Evolutionary conservation across 2,797 vertebrate genomes (phyloP).

Genomic region (Mormyrus proboscirostris): DNA sequence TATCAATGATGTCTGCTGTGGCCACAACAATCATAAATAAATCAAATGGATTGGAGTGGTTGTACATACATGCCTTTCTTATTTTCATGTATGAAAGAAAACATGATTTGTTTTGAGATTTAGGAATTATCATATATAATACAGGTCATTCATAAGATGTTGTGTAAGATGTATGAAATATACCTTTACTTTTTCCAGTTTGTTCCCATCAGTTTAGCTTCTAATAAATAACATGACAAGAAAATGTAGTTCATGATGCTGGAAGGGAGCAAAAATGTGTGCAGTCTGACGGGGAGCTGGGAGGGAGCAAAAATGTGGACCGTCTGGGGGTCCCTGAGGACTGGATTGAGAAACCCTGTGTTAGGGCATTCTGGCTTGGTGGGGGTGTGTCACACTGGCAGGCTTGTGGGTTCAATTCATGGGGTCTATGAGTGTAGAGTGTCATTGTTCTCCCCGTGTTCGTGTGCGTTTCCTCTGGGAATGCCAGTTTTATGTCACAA

Average conservation of each 20-base stretch:
- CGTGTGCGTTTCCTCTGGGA: not conserved
- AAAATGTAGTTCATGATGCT: constrained; percentile 26
- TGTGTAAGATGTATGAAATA: not conserved
- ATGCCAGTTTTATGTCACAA: not conserved
- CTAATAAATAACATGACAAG: constrained; percentile 19
- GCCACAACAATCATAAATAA: constrained; percentile 27
- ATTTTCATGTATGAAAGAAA: not conserved
- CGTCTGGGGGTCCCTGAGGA: not conserved
- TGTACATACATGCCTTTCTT: constrained; percentile 30
- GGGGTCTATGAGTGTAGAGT: not conserved
- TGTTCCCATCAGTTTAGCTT: not conserved
- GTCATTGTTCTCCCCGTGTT: not conserved
- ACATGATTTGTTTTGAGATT: not conserved
- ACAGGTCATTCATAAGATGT: not conserved
- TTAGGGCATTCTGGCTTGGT: not conserved
- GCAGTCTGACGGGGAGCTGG: no score
- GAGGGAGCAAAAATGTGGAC: not conserved
- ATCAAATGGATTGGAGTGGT: constrained; percentile 35
- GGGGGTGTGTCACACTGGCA: not conserved
- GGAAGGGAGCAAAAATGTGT: not conserved
- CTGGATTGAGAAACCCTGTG: not conserved
- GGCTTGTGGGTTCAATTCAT: not conserved
- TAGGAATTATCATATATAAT: not conserved
- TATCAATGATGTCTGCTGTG: constrained; percentile 24
- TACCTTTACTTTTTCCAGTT: not conserved